These are phyloP conservation scores for Brachyopa scutellaris DNA, from an alignment of 2,888 invertebrate species.

Conservation along the genomic window DNA sequence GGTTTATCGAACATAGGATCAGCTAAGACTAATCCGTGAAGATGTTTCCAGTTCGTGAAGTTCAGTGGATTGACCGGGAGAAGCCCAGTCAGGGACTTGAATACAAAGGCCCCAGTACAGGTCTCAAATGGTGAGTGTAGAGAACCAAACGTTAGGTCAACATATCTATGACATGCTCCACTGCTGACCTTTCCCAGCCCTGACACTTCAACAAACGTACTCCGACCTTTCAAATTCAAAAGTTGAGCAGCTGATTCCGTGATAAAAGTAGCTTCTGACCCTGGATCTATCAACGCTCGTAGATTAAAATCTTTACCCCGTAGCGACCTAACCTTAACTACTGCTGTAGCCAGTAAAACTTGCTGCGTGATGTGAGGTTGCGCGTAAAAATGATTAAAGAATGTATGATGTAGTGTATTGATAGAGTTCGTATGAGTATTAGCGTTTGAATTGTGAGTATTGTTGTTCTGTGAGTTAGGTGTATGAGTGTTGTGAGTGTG, in stretches of 20 bases:
- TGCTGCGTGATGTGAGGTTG: neutral
- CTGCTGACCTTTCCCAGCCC: no score
- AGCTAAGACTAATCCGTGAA: neutral
- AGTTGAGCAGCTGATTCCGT: slow-evolving; percentile 1
- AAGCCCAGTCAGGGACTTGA: slow-evolving; percentile 9
- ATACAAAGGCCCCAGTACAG: neutral
- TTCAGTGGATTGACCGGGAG: neutral
- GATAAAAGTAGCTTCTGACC: slow-evolving; percentile 1
- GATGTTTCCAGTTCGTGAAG: neutral
- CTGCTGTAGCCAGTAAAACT: neutral
- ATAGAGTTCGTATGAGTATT: no score
- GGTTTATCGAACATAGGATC: neutral
- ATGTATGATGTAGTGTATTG: neutral
- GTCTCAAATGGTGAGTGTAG: neutral
- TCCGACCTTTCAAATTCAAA: neutral
- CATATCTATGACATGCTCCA: no score
- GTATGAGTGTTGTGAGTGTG: no score
- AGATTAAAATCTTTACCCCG: neutral
- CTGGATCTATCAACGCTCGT: neutral
- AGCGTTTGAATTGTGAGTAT: no score
- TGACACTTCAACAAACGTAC: neutral
- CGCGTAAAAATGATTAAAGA: neutral
- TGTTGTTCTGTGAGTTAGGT: no score
- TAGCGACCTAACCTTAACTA: neutral
- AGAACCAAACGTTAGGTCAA: neutral